These are phyloP conservation scores for Notiomystis cincta DNA, from an alignment of 2,113 vertebrate genomes.

Conservation along the genomic window DNA sequence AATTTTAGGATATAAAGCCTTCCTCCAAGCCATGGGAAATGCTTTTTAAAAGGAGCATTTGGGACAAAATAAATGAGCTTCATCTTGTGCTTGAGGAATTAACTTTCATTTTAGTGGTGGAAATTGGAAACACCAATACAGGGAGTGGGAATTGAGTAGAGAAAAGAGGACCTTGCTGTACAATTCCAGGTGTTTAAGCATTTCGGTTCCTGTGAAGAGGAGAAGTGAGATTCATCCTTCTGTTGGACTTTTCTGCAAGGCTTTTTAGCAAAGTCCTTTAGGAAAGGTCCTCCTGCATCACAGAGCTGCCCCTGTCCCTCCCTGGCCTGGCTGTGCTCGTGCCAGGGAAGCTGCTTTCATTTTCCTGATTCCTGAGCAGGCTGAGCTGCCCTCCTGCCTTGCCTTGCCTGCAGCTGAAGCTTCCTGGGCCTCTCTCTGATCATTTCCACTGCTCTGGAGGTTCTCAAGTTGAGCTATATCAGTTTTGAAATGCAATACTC, in stretches of 20 bases:
- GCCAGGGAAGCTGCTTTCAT: neutral
- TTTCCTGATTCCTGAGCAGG: neutral
- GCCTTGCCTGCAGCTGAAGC: neutral
- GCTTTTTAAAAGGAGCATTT: neutral
- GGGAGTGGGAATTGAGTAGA: neutral
- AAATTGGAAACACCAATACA: neutral
- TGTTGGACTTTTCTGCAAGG: neutral
- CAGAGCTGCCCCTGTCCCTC: neutral
- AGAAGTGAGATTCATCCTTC: neutral
- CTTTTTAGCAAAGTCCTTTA: neutral
- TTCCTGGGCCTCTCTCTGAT: neutral
- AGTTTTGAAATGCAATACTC: neutral
- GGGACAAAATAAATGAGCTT: slow-evolving; percentile 22
- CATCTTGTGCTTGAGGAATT: neutral
- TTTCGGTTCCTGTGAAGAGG: neutral
- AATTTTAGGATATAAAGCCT: neutral
- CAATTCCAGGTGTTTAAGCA: neutral
- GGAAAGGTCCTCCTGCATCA: neutral
- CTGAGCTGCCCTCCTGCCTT: neutral
- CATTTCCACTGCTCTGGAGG: neutral
- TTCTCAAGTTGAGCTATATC: neutral
- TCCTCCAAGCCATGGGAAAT: neutral
- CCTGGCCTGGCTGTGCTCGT: neutral
- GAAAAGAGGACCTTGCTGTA: neutral
- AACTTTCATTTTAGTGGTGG: neutral